Evolutionary conservation across 2,888 invertebrate species (phyloP).

Genomic region (Acanthacorydalis orientalis): DNA sequence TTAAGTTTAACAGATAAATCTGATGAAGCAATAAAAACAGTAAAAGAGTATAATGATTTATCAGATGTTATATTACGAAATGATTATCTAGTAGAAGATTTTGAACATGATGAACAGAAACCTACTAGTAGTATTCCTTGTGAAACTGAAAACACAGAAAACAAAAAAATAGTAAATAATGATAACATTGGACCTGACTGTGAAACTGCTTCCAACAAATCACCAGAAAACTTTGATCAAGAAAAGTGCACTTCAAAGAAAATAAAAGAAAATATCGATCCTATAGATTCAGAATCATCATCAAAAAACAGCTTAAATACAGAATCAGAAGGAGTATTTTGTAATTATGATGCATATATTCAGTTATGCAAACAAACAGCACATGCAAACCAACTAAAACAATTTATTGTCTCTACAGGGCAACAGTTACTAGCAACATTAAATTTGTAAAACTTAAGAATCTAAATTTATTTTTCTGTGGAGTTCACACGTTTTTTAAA

Average conservation of each 20-base stretch:
- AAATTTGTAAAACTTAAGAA: constrained; percentile 17
- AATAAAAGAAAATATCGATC: background rate
- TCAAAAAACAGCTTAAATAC: background rate
- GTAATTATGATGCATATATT: constrained; percentile 28
- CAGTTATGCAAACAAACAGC: constrained; percentile 35
- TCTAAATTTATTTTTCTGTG: too few relatives aligned
- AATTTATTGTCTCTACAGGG: constrained; percentile 41
- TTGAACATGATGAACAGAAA: too few relatives aligned
- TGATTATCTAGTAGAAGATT: background rate
- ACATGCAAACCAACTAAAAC: constrained; percentile 40
- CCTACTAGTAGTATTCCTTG: background rate
- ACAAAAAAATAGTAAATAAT: background rate
- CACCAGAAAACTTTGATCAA: background rate
- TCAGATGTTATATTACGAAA: background rate
- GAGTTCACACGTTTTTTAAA: background rate
- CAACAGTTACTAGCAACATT: constrained; percentile 31
- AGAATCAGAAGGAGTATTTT: constrained; percentile 21
- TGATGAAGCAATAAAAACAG: background rate
- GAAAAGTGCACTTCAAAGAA: too few relatives aligned
- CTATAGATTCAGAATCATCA: background rate
- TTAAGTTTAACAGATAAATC: background rate
- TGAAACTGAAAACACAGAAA: background rate
- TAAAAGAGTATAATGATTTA: background rate
- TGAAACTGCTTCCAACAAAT: background rate
- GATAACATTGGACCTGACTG: background rate